Base-by-base conservation (phyloP, 2,113 vertebrate species). In the Odocoileus virginianus region DNA sequence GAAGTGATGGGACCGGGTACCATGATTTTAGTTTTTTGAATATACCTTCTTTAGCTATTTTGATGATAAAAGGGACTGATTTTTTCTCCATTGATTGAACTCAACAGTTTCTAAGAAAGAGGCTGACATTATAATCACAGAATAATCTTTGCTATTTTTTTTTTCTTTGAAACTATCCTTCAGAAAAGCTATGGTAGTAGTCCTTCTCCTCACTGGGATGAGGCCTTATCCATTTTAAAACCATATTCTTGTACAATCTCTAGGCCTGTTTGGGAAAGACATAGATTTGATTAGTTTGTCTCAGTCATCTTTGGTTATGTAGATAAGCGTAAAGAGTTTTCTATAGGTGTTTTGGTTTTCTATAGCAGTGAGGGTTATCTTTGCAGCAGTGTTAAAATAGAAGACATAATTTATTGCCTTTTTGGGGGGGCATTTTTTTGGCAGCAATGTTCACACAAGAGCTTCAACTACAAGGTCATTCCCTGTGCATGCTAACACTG, bases 91-190 rank as follows among this genome's bases (percentile, higher is more conserved):
- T 25, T 33, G 9, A 27, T 47, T 36, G 67, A 82, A 76, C 14
- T 21, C 60, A 74, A 4, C 21, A 84, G 30, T 90, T 95, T 47
- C 13, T 83, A 78, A 84, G 64, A 89, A 87, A 28, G 30, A 88
- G 27, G 17, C 88, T 86, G 25, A 67, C 21, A 67, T 60, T 55
- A 76, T 85, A 81, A 82, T 67, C 14, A 71, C 36, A 91, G 64
- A 55, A 27, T 25, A 93, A 45, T 90, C 36, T n/a, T 3, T 76
- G 36, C 4, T 5, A 1, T 71, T 81, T 79, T 23, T 71, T 23
- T 30, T 95, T 91, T 27, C 15, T 89, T 92, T 94, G 28, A 87
- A 96, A 92, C n/a, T 94, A 50, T 43, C 71, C 27, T 76, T 83
- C 58, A 52, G 64, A 71, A 71, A 36, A 71, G 47, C 58, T 47